phyloP scores from a whole-genome alignment of 2,113 vertebrate species.

The Ochotona curzoniae region DNA sequence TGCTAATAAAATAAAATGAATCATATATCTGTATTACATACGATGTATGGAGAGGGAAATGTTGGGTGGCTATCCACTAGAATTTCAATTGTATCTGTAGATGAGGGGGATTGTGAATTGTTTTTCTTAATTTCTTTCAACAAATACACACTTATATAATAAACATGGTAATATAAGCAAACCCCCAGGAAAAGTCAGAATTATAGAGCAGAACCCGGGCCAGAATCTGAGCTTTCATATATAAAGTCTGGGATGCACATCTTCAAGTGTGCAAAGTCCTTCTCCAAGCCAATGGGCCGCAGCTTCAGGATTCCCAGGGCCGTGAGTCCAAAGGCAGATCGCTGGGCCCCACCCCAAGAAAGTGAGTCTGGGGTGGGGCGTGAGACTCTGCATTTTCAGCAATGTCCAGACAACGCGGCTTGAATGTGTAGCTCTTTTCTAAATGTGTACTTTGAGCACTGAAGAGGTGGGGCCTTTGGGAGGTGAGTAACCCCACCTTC shows the following conservation, averaged over 20 bases:
- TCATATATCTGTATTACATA: no score
- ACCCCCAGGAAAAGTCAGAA: background rate
- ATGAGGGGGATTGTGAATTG: background rate
- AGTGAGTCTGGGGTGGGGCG: background rate
- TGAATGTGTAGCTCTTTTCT: background rate
- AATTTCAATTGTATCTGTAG: background rate
- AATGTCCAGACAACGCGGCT: background rate
- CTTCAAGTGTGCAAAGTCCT: background rate
- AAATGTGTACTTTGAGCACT: background rate
- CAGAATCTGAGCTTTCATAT: background rate
- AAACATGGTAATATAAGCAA: background rate
- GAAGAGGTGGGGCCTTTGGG: background rate
- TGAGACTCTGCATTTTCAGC: background rate
- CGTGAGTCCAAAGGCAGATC: accelerated
- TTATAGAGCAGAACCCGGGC: no score
- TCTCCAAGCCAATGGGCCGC: background rate
- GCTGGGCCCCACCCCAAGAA: accelerated
- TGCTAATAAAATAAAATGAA: no score
- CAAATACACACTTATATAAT: background rate
- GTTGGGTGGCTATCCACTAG: background rate
- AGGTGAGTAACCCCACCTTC: background rate
- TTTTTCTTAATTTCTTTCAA: background rate
- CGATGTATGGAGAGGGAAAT: background rate
- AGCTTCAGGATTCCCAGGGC: background rate
- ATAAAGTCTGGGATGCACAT: background rate